Percentiles rank a stretch among this genome's conserved stretches.
phyloP scores from a whole-genome alignment of 2,888 invertebrate species.

The Dromius quadrimaculatus region DNA sequence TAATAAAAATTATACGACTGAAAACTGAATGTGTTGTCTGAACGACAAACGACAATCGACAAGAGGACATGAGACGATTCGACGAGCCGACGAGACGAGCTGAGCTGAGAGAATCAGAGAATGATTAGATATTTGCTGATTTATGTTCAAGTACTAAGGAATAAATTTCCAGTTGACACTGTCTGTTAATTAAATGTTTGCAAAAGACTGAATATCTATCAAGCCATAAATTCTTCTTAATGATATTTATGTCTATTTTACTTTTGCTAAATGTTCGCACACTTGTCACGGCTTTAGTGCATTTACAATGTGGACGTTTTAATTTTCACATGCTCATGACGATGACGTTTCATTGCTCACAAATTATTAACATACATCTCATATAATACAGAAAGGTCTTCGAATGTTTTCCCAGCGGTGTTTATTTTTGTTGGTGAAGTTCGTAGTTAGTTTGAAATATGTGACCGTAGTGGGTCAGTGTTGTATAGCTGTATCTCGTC shows the following conservation, averaged over 20 bases:
- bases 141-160: conserved; percentile 8
- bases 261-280: conserved; percentile 44
- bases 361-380: too few species aligned
- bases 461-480: neutral
- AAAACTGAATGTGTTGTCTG: conserved; percentile 46
- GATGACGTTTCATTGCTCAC: conserved; percentile 20
- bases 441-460: conserved; percentile 24
- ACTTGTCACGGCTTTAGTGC: conserved; percentile 32
- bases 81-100: neutral
- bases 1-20: conserved; percentile 58
- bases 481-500: conserved; percentile 1
- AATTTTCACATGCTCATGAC: conserved; percentile 13
- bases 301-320: conserved; percentile 25
- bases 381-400: too few species aligned
- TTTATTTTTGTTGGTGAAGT: conserved; percentile 1
- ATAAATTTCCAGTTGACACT: conserved; percentile 44
- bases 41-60: conserved; percentile 4
- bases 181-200: conserved; percentile 50
- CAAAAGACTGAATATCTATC: conserved; percentile 50
- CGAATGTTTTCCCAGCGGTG: too few species aligned
- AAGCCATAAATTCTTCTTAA: conserved; percentile 46
- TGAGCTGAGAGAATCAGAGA: conserved; percentile 6
- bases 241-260: conserved; percentile 50
- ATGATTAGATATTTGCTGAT: conserved; percentile 51
- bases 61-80: neutral